phyloP scores from a whole-genome alignment of 2,888 invertebrate species.

The Meliscaeva auricollis region DNA sequence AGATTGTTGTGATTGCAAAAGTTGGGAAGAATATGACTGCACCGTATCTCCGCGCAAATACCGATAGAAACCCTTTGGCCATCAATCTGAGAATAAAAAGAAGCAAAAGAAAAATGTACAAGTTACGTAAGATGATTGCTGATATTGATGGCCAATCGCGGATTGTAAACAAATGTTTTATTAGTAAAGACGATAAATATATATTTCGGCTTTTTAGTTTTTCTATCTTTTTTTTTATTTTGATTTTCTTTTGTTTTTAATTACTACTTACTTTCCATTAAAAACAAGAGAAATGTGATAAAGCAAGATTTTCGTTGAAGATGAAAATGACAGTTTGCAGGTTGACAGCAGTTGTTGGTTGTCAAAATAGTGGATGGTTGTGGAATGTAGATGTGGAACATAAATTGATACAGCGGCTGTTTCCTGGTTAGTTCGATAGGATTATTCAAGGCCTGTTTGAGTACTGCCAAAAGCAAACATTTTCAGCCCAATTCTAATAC shows the following conservation, averaged over 20 bases:
- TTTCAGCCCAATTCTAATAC: too few relatives aligned
- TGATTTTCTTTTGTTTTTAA: background rate
- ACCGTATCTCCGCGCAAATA: slow-evolving; percentile 87
- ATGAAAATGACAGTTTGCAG: background rate
- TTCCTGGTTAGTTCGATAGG: background rate
- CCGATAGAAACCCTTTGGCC: slow-evolving; percentile 80
- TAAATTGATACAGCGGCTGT: slow-evolving; percentile 37
- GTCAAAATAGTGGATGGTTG: background rate
- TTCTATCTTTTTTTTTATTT: background rate
- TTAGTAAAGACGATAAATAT: background rate
- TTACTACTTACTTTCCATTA: slow-evolving; percentile 50
- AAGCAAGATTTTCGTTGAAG: slow-evolving; percentile 25
- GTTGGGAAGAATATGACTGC: slow-evolving; percentile 89
- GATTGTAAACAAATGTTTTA: slow-evolving; percentile 26
- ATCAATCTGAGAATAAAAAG: slow-evolving; percentile 67
- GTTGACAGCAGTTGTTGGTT: background rate
- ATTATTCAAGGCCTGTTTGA: too few relatives aligned
- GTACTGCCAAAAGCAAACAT: too few relatives aligned
- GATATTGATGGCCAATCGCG: slow-evolving; percentile 14
- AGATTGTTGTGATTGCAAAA: slow-evolving; percentile 86
- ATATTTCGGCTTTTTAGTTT: background rate
- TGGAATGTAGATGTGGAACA: background rate
- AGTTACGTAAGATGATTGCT: slow-evolving; percentile 59
- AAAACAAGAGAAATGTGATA: slow-evolving; percentile 46
- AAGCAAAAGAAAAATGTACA: slow-evolving; percentile 1